These are phyloP conservation scores for Druon quercuslanigerum DNA, from an alignment of 1,140 invertebrate species.

Conservation along the genomic window DNA sequence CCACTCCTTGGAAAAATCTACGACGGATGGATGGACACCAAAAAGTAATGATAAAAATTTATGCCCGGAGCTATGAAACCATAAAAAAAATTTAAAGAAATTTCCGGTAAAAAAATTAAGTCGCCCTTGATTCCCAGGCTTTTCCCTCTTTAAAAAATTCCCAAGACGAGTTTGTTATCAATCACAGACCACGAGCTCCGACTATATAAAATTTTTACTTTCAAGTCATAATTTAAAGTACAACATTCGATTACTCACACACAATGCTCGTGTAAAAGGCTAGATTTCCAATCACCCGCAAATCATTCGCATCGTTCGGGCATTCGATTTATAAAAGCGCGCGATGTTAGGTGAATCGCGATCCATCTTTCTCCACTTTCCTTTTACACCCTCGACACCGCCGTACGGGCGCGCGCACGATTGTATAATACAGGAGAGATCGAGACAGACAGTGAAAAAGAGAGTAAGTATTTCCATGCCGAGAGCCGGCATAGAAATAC, in stretches of 20 bases:
- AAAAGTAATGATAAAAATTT: no score
- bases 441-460: background rate
- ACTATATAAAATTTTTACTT: background rate
- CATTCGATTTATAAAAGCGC: conserved; percentile 16
- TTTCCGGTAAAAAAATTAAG: no score
- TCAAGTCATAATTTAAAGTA: background rate
- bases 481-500: conserved; percentile 8
- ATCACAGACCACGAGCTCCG: background rate
- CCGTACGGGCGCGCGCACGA: background rate
- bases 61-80: no score
- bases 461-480: background rate
- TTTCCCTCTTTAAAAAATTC: no score
- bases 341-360: conserved; percentile 6
- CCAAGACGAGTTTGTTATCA: no score
- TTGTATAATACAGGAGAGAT: conserved; percentile 5
- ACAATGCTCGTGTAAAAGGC: conserved; percentile 12
- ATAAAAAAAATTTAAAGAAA: no score
- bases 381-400: background rate
- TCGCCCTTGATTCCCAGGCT: no score
- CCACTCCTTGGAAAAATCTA: no score
- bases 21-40: no score
- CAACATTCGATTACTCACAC: background rate
- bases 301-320: conserved; percentile 6
- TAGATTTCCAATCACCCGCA: conserved; percentile 1
- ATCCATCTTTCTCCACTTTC: conserved; percentile 14